Evolutionary conservation across 2,113 vertebrate species (phyloP), one percentile per base, ranked within the genome.

Genomic region (Micronisus gabar): DNA sequence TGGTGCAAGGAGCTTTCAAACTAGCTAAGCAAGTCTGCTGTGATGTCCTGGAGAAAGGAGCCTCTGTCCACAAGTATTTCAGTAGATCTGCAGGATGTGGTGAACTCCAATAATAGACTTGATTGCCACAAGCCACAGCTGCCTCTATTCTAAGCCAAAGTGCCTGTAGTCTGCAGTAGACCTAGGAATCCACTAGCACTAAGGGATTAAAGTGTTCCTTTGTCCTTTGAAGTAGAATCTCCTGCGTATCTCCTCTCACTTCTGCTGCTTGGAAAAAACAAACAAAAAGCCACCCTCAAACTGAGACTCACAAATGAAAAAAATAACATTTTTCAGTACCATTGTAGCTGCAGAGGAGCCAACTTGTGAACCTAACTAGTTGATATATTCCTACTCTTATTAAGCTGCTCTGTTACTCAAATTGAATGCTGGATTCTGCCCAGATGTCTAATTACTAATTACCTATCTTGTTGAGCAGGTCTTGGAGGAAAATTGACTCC

Each of bases 1-100:
- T 41, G 65, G 53, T 75, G 40, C 50, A 41, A 16, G 26, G 68
- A 78, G 36, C 65, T 84, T 43, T 93, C 63, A 84, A n/a, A 68
- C 30, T 16, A 68, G 52, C 74, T 66, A 56, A 91, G 75, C 72
- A 45, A 78, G 81, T 66, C 79, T 92, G 50, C 79, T 79, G 73
- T 55, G 75, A 68, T 68, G 71, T 84, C 75, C 82, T 96, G 81
- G 41, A 91, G 93, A 58, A 90, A 63, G 65, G 68, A 93, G 75
- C 65, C 71, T 96, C 84, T 88, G 66, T 95, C 95, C 84, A 47
- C 89, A 97, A 95, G 52, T 92, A 93, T 97, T 97, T 96, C 84
- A 88, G 92, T 73, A 73, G 95, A 84, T 94, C 78, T 97, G 68
- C 91, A 97, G 94, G 95, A 95, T 95, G 93, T 94, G 93, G 95